These are phyloP conservation scores for Epizoanthus scotinus DNA, from an alignment of 92 coral and sea anemone species.

Conservation along the genomic window DNA sequence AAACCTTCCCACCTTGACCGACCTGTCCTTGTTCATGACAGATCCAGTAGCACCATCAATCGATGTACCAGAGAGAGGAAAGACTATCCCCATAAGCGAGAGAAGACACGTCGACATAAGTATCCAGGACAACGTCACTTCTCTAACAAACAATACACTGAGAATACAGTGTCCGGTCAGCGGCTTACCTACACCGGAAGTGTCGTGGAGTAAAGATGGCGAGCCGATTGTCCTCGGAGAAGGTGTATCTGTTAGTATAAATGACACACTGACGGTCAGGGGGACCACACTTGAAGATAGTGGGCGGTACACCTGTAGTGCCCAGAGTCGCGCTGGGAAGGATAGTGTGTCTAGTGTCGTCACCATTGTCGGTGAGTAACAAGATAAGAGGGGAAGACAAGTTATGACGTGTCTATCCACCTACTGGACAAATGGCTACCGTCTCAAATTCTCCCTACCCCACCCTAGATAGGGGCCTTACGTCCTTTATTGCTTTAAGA, in stretches of 20 bases:
- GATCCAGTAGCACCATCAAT: constrained; percentile 27
- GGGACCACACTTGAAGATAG: not conserved
- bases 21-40: not conserved
- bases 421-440: no score
- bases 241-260: constrained; percentile 16
- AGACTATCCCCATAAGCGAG: not conserved
- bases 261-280: constrained; percentile 29
- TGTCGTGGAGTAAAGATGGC: constrained; percentile 45
- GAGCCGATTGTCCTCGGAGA: constrained; percentile 5
- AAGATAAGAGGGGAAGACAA: not conserved
- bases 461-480: no score
- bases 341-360: constrained; percentile 26
- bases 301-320: constrained; percentile 42
- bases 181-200: constrained; percentile 33
- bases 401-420: no score
- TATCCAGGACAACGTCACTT: constrained; percentile 4
- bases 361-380: constrained; percentile 36
- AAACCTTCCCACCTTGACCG: not conserved
- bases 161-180: constrained; percentile 43
- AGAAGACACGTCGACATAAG: not conserved
- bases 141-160: constrained; percentile 29
- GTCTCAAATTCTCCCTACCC: no score
- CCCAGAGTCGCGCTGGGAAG: constrained; percentile 15
- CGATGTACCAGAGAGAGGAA: constrained; percentile 7
- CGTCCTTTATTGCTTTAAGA: no score